Evolutionary conservation across 2,113 vertebrate genomes (phyloP).

Genomic region (Rhabdomys dilectus): DNA sequence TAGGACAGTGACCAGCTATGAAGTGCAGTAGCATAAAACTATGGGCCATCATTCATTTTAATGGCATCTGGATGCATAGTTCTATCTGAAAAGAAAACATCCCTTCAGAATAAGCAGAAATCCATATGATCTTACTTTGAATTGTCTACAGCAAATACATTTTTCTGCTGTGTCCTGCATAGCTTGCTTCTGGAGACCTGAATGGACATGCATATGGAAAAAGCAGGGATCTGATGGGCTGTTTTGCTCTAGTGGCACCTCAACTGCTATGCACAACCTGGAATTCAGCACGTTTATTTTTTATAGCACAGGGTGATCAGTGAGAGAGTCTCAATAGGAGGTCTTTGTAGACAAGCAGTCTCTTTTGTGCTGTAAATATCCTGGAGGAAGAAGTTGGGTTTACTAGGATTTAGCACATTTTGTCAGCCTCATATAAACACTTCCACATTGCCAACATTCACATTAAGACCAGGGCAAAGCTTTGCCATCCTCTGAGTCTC

Average conservation of each 20-base stretch:
- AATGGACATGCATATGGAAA: background rate
- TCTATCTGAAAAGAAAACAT: background rate
- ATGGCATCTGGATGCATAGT: no score
- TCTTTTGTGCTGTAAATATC: background rate
- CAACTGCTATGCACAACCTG: background rate
- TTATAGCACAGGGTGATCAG: background rate
- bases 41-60: background rate
- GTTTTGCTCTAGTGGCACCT: background rate
- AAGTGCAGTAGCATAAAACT: background rate
- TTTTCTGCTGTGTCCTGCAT: background rate
- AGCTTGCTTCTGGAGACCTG: background rate
- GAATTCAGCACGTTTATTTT: background rate
- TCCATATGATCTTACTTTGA: background rate
- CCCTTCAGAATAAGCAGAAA: background rate
- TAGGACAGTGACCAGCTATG: background rate
- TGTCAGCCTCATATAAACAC: background rate
- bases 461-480: background rate
- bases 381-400: background rate
- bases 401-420: background rate
- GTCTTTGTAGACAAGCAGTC: background rate
- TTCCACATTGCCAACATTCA: background rate
- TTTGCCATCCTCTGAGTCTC: background rate
- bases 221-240: background rate
- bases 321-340: background rate
- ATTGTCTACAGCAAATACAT: background rate